Percentiles rank a stretch among this genome's conserved stretches.
Evolutionary conservation across 2,113 vertebrate genomes (phyloP).

Genomic region (Neodon shergylaensis): DNA sequence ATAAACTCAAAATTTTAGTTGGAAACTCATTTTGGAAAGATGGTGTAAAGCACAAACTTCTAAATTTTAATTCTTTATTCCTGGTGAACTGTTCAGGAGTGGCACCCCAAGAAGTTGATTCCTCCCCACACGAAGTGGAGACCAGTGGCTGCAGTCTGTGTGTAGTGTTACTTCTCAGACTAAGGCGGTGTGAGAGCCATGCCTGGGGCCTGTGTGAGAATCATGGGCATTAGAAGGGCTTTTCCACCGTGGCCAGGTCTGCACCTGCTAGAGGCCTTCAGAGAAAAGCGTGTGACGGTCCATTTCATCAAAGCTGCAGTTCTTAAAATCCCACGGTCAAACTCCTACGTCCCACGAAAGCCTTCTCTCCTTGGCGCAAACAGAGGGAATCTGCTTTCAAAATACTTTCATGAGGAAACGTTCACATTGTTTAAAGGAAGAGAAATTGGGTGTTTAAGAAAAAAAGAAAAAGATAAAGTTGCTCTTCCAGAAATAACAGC

Average conservation of each 20-base stretch:
- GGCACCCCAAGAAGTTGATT: not conserved
- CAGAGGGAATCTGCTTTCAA: constrained; percentile 23
- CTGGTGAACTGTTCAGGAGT: not conserved
- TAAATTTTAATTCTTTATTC: not conserved
- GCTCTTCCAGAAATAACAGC: constrained; percentile 38
- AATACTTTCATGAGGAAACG: constrained; percentile 41
- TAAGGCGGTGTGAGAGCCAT: not conserved
- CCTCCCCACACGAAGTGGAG: too few relatives aligned
- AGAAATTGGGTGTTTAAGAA: constrained; percentile 34
- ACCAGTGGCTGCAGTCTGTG: too few relatives aligned
- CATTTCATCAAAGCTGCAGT: not conserved
- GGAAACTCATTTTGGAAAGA: not conserved
- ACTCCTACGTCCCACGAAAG: not conserved
- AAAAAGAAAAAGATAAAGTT: constrained; percentile 41
- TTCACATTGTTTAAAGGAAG: not conserved
- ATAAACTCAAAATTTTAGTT: constrained; percentile 18
- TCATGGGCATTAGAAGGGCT: not conserved
- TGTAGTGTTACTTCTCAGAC: not conserved
- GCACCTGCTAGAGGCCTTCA: not conserved
- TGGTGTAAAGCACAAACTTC: not conserved
- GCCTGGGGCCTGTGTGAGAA: not conserved
- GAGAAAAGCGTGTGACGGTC: not conserved
- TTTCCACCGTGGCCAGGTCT: not conserved
- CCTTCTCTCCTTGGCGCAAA: not conserved
- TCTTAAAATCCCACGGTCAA: not conserved